Evolutionary conservation across 2,888 invertebrate species (phyloP), one percentile per base, ranked within the genome.

Genomic region (Caenorhabditis macrosperma): DNA sequence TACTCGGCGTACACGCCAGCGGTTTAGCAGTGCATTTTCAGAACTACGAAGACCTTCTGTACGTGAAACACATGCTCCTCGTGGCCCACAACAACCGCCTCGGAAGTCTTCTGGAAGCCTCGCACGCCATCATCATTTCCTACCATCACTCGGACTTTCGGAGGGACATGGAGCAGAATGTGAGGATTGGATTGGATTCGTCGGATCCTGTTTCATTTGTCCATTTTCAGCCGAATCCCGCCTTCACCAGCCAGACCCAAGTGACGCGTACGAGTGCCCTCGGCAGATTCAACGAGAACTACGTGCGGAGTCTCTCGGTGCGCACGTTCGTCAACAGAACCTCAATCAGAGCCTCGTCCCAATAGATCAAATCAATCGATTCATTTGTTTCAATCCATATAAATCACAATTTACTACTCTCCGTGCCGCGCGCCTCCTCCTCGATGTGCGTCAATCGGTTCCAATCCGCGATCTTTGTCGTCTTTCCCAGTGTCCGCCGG

Each of bases 401-500:
- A 6, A 10, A 6, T 72, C 30, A 72, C 35, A 72, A 33, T 41
- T 72, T 72, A n/a, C 63, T 72, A n/a, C n/a, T n/a, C n/a, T n/a
- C n/a, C n/a, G n/a, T n/a, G n/a, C n/a, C n/a, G n/a, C n/a, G n/a
- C n/a, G n/a, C n/a, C n/a, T n/a, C n/a, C 7, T 22, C 24, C 35
- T 26, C 38, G 2, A 80, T 24, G 12, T 15, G 2, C 2, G 0
- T 48, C 52, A 72, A 6, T 33, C 81, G 15, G 0, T 57, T 12
- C 81, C 81, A 81, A 28, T 81, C 72, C 17, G 33, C 26, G 15
- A 78, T 78, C 26, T 38, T 38, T 15, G n/a, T 46, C 5, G 82
- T 74, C 5, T 41, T 17, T n/a, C 78, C 82, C 0, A 83, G 61
- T 2, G 63, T 57, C 7, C 30, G 35, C 26, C 72, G 71, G 77